Evolutionary conservation across 1,140 invertebrate genomes (phyloP).

Genomic region (Pseudobourletiella spinata): DNA sequence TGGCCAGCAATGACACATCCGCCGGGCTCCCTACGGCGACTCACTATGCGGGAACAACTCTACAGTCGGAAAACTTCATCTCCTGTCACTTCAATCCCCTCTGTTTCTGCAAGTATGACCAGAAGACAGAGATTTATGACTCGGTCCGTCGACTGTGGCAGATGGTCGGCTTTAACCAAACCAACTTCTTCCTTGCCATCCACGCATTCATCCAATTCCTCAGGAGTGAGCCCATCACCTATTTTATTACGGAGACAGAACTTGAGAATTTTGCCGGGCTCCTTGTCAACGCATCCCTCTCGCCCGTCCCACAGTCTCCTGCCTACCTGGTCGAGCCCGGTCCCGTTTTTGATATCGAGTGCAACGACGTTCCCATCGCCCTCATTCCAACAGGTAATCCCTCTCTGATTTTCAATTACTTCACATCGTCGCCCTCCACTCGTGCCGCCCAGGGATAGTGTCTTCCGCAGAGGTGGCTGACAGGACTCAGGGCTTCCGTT

Average conservation of each 20-base stretch:
- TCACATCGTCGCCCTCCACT: not conserved
- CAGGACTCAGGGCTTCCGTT: not conserved
- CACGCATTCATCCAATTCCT: slow-evolving; percentile 16
- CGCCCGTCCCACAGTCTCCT: not conserved
- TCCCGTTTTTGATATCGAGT: slow-evolving; percentile 34
- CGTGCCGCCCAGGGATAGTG: not conserved
- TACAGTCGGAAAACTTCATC: slow-evolving; percentile 32
- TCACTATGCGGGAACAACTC: not conserved
- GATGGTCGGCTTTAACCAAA: slow-evolving; percentile 28
- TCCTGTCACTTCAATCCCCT: slow-evolving; percentile 34
- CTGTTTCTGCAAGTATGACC: slow-evolving; percentile 36
- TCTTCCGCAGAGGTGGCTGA: not conserved
- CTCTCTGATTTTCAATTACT: not conserved
- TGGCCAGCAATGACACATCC: slow-evolving; percentile 19
- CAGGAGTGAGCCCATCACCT: slow-evolving; percentile 26
- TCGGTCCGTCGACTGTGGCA: slow-evolving; percentile 31
- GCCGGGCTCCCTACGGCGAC: not conserved
- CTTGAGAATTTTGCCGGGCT: slow-evolving; percentile 20
- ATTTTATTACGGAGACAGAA: slow-evolving; percentile 24
- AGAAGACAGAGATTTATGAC: slow-evolving; percentile 35
- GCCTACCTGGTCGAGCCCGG: slow-evolving; percentile 24
- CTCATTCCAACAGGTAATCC: slow-evolving; percentile 35
- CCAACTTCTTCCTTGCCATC: slow-evolving; percentile 21
- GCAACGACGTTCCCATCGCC: slow-evolving; percentile 30
- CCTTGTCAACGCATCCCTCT: slow-evolving; percentile 25